phyloP scores from a whole-genome alignment of 2,797 vertebrate genomes.

The Phrynocephalus guinanensis region DNA sequence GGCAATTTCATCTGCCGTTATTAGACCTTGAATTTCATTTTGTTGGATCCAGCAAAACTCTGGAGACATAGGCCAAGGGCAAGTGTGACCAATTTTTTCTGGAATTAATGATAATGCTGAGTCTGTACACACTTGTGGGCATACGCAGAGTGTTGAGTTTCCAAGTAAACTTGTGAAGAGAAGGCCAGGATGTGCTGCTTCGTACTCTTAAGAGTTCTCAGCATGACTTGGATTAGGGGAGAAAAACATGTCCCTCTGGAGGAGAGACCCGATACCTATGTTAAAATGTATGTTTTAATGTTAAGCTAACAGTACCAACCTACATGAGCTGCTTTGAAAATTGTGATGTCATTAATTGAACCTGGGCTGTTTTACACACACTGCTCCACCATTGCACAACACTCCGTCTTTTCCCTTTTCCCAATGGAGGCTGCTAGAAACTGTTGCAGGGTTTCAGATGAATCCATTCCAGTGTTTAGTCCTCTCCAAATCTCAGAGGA shows the following conservation, averaged over 20 bases:
- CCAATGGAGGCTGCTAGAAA: neutral
- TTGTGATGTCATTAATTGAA: neutral
- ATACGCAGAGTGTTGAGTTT: neutral
- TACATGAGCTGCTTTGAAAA: neutral
- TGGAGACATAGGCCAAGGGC: constrained; percentile 1
- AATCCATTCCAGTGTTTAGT: no score
- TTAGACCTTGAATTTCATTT: neutral
- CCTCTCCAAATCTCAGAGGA: no score
- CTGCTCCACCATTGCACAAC: no score
- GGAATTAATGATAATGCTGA: neutral
- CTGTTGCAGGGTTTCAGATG: no score
- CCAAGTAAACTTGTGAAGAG: neutral
- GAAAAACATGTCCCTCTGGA: neutral
- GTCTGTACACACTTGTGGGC: neutral
- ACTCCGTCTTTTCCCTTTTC: neutral
- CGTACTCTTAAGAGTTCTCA: neutral
- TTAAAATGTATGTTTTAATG: neutral
- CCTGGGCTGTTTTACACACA: neutral
- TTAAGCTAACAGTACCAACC: neutral
- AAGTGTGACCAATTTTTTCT: constrained; percentile 13
- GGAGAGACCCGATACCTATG: neutral
- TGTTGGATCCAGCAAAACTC: neutral
- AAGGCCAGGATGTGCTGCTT: neutral
- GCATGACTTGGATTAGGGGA: neutral
- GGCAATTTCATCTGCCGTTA: neutral